These are phyloP conservation scores for Norana najaformis DNA, from an alignment of 2,888 invertebrate species.

Conservation along the genomic window DNA sequence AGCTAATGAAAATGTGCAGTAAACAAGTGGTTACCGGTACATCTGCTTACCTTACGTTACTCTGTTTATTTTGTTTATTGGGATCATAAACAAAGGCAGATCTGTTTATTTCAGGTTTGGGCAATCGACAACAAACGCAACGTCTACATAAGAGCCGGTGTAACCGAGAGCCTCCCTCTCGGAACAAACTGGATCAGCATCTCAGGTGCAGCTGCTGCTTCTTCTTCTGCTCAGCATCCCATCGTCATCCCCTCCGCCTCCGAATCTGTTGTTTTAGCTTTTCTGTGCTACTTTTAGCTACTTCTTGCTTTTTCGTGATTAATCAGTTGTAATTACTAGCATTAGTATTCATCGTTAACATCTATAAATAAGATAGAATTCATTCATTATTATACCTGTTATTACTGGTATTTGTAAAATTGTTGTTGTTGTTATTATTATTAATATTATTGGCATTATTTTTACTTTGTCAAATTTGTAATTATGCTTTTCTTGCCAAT, in stretches of 20 bases:
- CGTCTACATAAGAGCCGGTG: constrained; percentile 65
- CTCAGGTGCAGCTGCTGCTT: constrained; percentile 53
- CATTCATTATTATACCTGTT: not conserved
- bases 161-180: constrained; percentile 64
- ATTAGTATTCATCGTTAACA: not conserved
- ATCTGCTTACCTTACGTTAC: not conserved
- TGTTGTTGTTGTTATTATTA: not conserved
- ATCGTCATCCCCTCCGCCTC: not conserved
- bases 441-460: not conserved
- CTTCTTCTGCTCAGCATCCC: no score
- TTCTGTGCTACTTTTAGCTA: no score
- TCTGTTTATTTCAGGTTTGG: constrained; percentile 63
- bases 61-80: not conserved
- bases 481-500: not conserved
- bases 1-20: not conserved
- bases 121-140: constrained; percentile 64
- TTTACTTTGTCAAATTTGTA: not conserved
- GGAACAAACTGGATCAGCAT: constrained; percentile 67
- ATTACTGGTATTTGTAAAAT: not conserved
- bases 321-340: no score
- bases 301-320: no score
- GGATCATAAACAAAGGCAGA: not conserved
- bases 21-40: not conserved
- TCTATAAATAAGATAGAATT: not conserved
- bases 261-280: no score